Evolutionary conservation across 2,113 vertebrate genomes (phyloP), one percentile per base, ranked within the genome.

Genomic region (Clupea harengus): DNA sequence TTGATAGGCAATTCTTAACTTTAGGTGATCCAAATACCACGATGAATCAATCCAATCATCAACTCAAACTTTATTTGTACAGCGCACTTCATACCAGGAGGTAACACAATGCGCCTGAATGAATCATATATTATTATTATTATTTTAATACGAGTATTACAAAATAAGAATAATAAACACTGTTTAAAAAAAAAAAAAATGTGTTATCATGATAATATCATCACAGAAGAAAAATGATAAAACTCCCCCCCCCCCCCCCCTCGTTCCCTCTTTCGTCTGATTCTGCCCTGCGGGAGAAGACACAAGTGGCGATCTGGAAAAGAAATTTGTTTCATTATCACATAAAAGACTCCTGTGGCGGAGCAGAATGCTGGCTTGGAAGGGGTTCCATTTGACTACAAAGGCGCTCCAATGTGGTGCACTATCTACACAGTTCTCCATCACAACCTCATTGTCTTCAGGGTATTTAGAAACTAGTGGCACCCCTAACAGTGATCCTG

Each of bases 301-400:
- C 64, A 72, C 64, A 72, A 72, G 64, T 72, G 64, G 64, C 25
- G 28, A 72, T 72, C n/a, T 72, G 85, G 92, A 95, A 93, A 93
- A 94, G 95, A 96, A 95, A 96, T 94, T 96, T 94, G 95, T 95
- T 95, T 95, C 95, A 97, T 97, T 98, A 97, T 92, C 96, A 95
- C 96, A 97, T 96, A 95, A 96, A 97, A 96, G 96, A 92, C 94
- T 95, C 97, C 97, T 92, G 95, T 90, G 86, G 97, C 83, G 96
- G 92, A 89, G 93, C 83, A 96, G 95, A 96, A 93, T 92, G 91
- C 95, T 91, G 87, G 93, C 89, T 90, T 90, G 93, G 93, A 94
- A 87, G 91, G 90, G 90, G 91, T 92, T 86, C 93, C 94, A 92
- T 95, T 92, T 92, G 89, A 91, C 94, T 92, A 96, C 95, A 96